These are phyloP conservation scores for Mobula birostris DNA, from an alignment of 2,113 vertebrate genomes.

Conservation along the genomic window DNA sequence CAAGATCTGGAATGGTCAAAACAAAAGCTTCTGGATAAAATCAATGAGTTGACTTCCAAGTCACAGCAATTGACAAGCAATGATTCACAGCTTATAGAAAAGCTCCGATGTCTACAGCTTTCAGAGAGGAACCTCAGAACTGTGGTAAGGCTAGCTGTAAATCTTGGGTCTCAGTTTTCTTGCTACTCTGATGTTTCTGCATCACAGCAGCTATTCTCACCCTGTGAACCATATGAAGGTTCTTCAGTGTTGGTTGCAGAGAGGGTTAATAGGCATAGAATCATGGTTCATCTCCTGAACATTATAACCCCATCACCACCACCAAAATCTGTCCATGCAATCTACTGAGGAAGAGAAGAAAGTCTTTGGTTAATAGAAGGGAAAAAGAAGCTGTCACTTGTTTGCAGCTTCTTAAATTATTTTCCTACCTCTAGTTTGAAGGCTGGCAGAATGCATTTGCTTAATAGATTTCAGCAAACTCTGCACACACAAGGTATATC, in stretches of 20 bases:
- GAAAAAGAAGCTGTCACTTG: neutral
- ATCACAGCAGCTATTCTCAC: too few species aligned
- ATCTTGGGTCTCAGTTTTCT: neutral
- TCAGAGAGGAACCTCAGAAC: slow-evolving; percentile 53
- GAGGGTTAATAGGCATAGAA: neutral
- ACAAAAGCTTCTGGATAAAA: slow-evolving; percentile 47
- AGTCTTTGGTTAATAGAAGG: neutral
- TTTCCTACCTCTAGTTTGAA: neutral
- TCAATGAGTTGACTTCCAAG: slow-evolving; percentile 44
- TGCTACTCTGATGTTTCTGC: slow-evolving; percentile 41
- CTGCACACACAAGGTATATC: neutral
- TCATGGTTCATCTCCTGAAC: neutral
- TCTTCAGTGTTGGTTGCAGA: neutral
- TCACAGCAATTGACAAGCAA: slow-evolving; percentile 42
- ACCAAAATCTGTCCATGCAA: too few species aligned
- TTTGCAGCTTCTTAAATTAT: neutral
- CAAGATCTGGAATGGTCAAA: slow-evolving; percentile 56
- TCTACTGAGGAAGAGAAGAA: neutral
- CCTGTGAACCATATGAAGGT: neutral
- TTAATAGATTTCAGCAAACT: neutral
- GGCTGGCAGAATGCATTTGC: neutral
- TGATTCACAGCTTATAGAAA: slow-evolving; percentile 50
- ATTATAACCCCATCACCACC: neutral
- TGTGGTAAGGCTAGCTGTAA: slow-evolving; percentile 48
- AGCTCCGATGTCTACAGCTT: slow-evolving; percentile 49